Conservation (phyloP, 2,113 vertebrate genomes). For the Kryptolebias marmoratus region DNA sequence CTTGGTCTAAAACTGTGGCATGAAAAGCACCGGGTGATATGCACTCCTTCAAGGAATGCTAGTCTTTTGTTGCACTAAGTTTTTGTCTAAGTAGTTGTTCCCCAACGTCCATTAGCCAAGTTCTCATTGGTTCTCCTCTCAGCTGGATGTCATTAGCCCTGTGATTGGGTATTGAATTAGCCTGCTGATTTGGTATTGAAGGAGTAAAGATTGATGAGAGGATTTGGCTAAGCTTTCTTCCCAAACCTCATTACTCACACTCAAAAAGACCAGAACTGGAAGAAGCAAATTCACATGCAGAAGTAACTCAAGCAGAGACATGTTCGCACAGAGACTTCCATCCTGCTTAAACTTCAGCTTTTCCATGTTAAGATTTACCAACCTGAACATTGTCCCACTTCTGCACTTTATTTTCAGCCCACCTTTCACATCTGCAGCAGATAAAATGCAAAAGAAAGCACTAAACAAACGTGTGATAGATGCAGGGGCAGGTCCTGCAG, state of each 20-base stretch:
- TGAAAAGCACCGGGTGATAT: no score
- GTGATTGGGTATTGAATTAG: conserved; percentile 80
- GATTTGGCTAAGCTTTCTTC: conserved; percentile 76
- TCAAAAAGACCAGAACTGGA: conserved; percentile 57
- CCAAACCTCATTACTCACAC: conserved; percentile 77
- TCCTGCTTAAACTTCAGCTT: conserved; percentile 25
- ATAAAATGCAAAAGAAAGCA: conserved; percentile 32
- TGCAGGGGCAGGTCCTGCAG: conserved; percentile 37
- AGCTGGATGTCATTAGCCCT: conserved; percentile 69
- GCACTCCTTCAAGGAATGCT: no score
- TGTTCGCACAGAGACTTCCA: conserved; percentile 11
- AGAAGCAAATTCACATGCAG: conserved; percentile 21
- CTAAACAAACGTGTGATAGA: conserved; percentile 41
- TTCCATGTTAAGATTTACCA: conserved; percentile 41
- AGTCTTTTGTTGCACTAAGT: conserved; percentile 51
- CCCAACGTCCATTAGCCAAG: conserved; percentile 48
- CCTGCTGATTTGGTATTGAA: conserved; percentile 78
- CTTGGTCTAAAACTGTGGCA: no score
- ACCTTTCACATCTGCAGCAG: conserved; percentile 39
- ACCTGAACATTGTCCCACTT: conserved; percentile 25
- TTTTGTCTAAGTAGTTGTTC: conserved; percentile 55
- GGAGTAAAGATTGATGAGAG: conserved; percentile 78
- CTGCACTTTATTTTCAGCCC: conserved; percentile 9
- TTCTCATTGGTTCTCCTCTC: conserved; percentile 65
- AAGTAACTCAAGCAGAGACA: conserved; percentile 18